phyloP scores from a whole-genome alignment of 1,140 invertebrate genomes.

The Agrypnia vestita region DNA sequence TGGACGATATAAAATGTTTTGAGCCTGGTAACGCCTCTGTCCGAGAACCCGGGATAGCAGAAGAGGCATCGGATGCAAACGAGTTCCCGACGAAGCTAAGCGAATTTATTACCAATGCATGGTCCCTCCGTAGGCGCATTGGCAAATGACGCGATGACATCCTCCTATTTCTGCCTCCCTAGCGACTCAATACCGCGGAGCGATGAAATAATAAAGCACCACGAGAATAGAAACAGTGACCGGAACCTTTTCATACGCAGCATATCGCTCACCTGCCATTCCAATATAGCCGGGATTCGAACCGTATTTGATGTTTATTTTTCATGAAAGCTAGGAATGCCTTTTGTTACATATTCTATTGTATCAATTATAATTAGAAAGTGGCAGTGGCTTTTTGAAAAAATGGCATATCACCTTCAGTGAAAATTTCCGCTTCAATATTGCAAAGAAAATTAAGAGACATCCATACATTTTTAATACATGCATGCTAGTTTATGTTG shows the following conservation, averaged over 20 bases:
- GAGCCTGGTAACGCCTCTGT: constrained; percentile 38
- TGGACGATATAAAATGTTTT: too few relatives aligned
- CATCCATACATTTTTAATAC: too few relatives aligned
- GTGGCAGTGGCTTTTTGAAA: not conserved
- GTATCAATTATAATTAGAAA: constrained; percentile 22
- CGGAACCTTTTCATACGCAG: constrained; percentile 24
- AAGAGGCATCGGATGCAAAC: constrained; percentile 50
- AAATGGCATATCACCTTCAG: too few relatives aligned
- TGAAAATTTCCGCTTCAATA: too few relatives aligned
- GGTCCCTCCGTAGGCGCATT: constrained; percentile 55
- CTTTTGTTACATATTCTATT: constrained; percentile 27
- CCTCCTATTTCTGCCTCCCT: constrained; percentile 27
- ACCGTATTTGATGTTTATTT: constrained; percentile 43
- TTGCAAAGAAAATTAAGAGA: too few relatives aligned
- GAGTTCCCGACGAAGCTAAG: constrained; percentile 31
- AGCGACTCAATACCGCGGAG: constrained; percentile 41
- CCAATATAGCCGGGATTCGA: constrained; percentile 21
- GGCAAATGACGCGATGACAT: constrained; percentile 47
- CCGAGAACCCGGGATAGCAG: constrained; percentile 20
- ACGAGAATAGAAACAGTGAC: constrained; percentile 31
- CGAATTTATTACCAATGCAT: constrained; percentile 56
- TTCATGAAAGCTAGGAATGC: constrained; percentile 25
- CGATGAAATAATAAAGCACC: constrained; percentile 52
- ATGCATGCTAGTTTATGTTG: too few relatives aligned
- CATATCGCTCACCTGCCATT: constrained; percentile 39